A percentile compares a stretch with the other conserved stretches of the same genome.
Conservation (phyloP, 1,140 invertebrate genomes). For the Brachionus rubens region DNA sequence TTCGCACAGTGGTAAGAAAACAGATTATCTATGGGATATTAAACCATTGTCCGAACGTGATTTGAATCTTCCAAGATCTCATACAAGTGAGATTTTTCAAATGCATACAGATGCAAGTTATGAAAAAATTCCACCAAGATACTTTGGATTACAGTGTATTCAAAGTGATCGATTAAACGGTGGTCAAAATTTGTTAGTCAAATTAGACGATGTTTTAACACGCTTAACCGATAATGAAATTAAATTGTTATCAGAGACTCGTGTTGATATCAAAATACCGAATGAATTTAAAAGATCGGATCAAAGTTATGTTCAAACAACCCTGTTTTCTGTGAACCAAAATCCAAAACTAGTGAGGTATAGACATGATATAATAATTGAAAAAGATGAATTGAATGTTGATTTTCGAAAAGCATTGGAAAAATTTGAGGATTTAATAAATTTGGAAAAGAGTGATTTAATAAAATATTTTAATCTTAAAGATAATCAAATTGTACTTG, state of each 20-base stretch:
- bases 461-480: slow-evolving; percentile 24
- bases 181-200: not conserved
- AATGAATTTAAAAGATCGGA: slow-evolving; percentile 15
- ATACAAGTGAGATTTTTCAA: slow-evolving; percentile 17
- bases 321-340: not conserved
- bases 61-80: not conserved
- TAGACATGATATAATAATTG: slow-evolving; percentile 16
- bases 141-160: slow-evolving; percentile 13
- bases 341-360: not conserved
- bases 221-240: not conserved
- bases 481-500: not conserved
- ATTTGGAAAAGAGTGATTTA: slow-evolving; percentile 8
- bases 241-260: not conserved
- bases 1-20: not conserved
- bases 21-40: slow-evolving; percentile 30
- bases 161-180: not conserved
- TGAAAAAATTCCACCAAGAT: not conserved
- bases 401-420: not conserved
- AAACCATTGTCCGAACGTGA: not conserved
- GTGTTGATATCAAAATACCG: slow-evolving; percentile 21
- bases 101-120: slow-evolving; percentile 29
- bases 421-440: slow-evolving; percentile 25
- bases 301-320: not conserved
- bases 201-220: not conserved
- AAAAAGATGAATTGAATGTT: not conserved